Percentiles rank a stretch among this genome's conserved stretches.
Evolutionary conservation across 1,140 invertebrate species (phyloP).

Genomic region (Pachyrhynchus sulphureomaculatus): DNA sequence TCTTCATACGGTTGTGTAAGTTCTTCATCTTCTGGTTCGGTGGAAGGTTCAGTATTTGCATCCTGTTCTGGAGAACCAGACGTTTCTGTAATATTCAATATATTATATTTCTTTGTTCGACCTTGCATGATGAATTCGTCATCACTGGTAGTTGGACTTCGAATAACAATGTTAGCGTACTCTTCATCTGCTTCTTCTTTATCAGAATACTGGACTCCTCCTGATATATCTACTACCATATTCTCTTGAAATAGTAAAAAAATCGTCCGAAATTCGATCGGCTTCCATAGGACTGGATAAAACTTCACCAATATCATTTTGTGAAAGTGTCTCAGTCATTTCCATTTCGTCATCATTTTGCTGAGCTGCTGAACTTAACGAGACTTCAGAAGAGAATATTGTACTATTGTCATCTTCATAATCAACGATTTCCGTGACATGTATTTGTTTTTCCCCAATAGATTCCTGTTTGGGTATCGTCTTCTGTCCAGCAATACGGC

Average conservation of each 20-base stretch:
- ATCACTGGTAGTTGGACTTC: conserved; percentile 50
- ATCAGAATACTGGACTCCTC: conserved; percentile 63
- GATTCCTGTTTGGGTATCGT: conserved; percentile 37
- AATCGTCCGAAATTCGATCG: conserved; percentile 61
- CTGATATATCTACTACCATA: conserved; percentile 60
- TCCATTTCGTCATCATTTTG: conserved; percentile 59
- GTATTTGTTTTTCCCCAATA: conserved; percentile 45
- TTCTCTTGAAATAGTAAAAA: conserved; percentile 63
- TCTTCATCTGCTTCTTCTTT: conserved; percentile 53
- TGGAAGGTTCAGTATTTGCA: conserved; percentile 54
- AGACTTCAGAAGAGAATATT: conserved; percentile 61
- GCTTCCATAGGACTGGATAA: conserved; percentile 60
- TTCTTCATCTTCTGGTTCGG: conserved; percentile 52
- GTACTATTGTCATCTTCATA: conserved; percentile 63
- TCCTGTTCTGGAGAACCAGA: conserved; percentile 59
- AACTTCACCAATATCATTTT: conserved; percentile 57
- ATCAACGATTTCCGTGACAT: conserved; percentile 55
- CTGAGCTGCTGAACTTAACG: conserved; percentile 59
- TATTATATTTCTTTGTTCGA: conserved; percentile 42
- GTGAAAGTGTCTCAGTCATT: conserved; percentile 60
- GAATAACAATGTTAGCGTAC: conserved; percentile 48
- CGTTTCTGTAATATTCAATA: conserved; percentile 51
- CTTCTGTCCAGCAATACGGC: conserved; percentile 33
- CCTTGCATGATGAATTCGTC: conserved; percentile 48
- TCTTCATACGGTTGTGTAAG: conserved; percentile 57